Conservation (phyloP, 2,113 vertebrate genomes). For the Bucco capensis region DNA sequence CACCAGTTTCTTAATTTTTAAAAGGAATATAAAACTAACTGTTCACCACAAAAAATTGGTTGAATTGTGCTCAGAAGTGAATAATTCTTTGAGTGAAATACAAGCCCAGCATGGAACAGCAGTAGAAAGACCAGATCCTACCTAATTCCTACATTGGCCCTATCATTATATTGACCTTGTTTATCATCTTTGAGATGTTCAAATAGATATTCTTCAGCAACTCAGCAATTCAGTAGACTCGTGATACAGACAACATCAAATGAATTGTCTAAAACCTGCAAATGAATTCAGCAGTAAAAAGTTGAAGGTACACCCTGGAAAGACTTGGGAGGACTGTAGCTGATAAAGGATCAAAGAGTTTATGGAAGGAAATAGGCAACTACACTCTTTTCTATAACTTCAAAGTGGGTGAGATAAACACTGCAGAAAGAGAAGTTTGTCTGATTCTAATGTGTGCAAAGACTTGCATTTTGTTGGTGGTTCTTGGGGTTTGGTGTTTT, state of each 20-base stretch:
- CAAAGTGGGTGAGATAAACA: background rate
- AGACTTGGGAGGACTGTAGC: background rate
- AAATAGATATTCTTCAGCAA: background rate
- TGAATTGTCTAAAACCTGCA: background rate
- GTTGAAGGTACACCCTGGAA: background rate
- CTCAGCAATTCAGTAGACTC: background rate
- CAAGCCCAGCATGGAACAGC: background rate
- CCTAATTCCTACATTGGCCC: background rate
- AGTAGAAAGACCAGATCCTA: background rate
- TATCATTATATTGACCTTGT: accelerated
- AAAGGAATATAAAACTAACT: background rate
- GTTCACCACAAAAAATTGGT: background rate
- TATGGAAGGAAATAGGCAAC: background rate
- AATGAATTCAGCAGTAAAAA: background rate
- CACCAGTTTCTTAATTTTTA: background rate
- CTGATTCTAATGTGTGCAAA: background rate
- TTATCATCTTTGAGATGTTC: background rate
- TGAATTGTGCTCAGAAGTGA: background rate
- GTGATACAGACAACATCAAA: background rate
- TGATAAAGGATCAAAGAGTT: background rate
- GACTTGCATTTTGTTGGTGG: too few species aligned
- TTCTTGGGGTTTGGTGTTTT: background rate
- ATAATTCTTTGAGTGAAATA: background rate
- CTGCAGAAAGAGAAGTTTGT: background rate
- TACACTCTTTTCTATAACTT: background rate